Percentiles rank a stretch among this genome's conserved stretches.
phyloP scores from a whole-genome alignment of 2,797 vertebrate genomes.

The Emys orbicularis region DNA sequence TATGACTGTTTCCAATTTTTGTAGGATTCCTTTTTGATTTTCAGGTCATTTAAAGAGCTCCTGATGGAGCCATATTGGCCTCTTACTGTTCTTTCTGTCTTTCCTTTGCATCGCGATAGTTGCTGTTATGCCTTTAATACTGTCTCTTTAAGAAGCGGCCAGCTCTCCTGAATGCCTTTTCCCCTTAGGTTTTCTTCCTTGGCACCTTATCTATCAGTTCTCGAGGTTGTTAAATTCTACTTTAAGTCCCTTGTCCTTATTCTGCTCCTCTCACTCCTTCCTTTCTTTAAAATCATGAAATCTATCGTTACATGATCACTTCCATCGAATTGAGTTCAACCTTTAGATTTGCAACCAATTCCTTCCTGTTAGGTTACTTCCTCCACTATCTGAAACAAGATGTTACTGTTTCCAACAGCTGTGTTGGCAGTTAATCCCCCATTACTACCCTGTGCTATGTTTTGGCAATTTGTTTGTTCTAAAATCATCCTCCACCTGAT shows the following conservation, averaged over 20 bases:
- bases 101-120: not conserved
- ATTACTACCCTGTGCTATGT: not conserved
- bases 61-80: not conserved
- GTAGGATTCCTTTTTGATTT: not conserved
- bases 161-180: not conserved
- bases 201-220: not conserved
- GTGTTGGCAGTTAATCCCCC: no score
- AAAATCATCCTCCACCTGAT: not conserved
- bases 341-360: not conserved
- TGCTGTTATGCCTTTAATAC: not conserved
- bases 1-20: not conserved
- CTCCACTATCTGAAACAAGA: not conserved
- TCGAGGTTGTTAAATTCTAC: not conserved
- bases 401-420: no score
- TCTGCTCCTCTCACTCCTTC: not conserved
- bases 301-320: not conserved
- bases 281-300: not conserved
- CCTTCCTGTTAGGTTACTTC: not conserved
- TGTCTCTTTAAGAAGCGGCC: not conserved
- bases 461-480: not conserved
- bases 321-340: not conserved
- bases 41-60: not conserved
- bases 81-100: not conserved
- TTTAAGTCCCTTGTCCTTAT: not conserved
- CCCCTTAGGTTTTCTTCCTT: not conserved